Percentiles rank a stretch among this genome's conserved stretches.
Conservation (phyloP, 1,140 invertebrate species). For the Dendroctonus ponderosae region DNA sequence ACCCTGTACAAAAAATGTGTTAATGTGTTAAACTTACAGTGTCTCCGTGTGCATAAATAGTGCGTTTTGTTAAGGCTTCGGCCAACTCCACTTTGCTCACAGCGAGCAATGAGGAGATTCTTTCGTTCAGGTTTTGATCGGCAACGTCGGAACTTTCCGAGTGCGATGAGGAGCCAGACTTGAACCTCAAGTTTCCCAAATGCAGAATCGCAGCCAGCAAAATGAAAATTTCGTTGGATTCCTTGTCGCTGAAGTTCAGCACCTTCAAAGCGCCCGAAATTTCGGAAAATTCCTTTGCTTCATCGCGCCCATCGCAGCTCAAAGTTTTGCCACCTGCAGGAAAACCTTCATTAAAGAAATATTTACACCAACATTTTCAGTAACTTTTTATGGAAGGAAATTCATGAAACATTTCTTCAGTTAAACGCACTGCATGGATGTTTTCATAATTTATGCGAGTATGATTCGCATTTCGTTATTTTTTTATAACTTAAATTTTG, state of each 20-base stretch:
- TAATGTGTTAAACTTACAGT: constrained; percentile 46
- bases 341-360: background rate
- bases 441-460: too few relatives aligned
- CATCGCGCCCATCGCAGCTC: constrained; percentile 78
- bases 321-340: constrained; percentile 47
- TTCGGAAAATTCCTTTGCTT: constrained; percentile 80
- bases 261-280: constrained; percentile 90
- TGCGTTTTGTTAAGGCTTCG: constrained; percentile 81
- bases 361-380: too few relatives aligned
- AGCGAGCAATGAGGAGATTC: constrained; percentile 68
- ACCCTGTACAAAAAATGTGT: constrained; percentile 42
- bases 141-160: constrained; percentile 78
- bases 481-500: too few relatives aligned
- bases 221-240: constrained; percentile 80
- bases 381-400: too few relatives aligned
- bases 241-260: constrained; percentile 80
- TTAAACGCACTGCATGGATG: too few relatives aligned
- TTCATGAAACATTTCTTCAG: too few relatives aligned
- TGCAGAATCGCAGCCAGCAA: constrained; percentile 83
- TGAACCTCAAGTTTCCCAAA: constrained; percentile 87
- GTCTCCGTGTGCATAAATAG: constrained; percentile 85
- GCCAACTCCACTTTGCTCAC: constrained; percentile 67
- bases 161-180: constrained; percentile 70
- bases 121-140: constrained; percentile 63
- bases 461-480: too few relatives aligned